These are phyloP conservation scores for Pelecanoides urinatrix DNA, from an alignment of 2,113 vertebrate genomes.

Conservation along the genomic window DNA sequence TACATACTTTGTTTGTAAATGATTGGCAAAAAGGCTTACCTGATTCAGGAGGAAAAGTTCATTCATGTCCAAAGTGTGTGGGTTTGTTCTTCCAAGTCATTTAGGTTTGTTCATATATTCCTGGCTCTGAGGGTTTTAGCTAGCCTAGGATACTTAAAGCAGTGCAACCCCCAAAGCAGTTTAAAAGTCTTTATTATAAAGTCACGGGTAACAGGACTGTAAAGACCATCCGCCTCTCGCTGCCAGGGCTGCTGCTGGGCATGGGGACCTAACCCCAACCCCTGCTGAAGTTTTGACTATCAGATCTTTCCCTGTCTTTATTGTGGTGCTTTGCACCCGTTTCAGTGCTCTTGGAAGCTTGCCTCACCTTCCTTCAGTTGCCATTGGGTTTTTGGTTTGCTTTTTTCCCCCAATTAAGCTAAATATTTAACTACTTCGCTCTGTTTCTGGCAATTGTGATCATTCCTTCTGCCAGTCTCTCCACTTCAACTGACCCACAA, in stretches of 20 bases:
- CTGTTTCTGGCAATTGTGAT: not conserved
- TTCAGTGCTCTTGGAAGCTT: not conserved
- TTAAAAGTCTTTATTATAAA: not conserved
- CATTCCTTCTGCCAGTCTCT: not conserved
- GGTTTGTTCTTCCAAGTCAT: not conserved
- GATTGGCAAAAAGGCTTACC: not conserved
- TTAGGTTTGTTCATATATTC: not conserved
- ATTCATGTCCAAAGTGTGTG: too few species aligned
- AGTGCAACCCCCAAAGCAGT: not conserved
- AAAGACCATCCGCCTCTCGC: too few species aligned
- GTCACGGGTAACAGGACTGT: not conserved
- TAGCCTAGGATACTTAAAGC: not conserved
- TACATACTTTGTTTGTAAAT: fast-evolving
- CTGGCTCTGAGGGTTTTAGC: not conserved
- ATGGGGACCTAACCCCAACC: not conserved
- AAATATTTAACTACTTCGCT: not conserved
- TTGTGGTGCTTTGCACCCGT: not conserved
- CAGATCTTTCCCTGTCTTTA: too few species aligned
- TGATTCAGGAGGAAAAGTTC: too few species aligned
- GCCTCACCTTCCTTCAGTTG: not conserved
- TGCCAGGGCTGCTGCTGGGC: not conserved
- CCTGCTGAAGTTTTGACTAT: too few species aligned
- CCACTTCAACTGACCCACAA: not conserved
- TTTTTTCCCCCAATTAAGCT: not conserved
- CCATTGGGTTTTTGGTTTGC: not conserved